These are phyloP conservation scores for Pipistrellus kuhlii DNA, from an alignment of 2,797 vertebrate genomes.

Conservation along the genomic window DNA sequence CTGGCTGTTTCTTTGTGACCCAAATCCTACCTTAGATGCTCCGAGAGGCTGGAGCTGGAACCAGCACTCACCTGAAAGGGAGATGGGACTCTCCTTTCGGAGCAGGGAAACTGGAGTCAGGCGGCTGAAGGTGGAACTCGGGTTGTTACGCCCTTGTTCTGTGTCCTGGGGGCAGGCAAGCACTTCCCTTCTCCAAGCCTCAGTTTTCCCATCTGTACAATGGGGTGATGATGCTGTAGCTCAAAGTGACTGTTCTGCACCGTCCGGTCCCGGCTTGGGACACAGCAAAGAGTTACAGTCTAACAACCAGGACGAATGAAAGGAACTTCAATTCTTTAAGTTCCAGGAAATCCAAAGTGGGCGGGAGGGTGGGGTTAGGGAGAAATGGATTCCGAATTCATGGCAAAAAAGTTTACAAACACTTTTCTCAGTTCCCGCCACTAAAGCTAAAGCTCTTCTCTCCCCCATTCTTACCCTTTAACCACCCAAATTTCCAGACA, in stretches of 20 bases:
- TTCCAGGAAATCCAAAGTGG: background rate
- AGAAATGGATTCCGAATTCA: background rate
- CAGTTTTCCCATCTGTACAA: background rate
- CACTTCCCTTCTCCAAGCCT: background rate
- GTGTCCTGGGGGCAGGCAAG: background rate
- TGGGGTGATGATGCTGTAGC: background rate
- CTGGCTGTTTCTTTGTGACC: background rate
- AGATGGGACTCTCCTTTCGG: accelerated
- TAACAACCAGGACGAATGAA: background rate
- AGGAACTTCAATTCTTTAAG: background rate
- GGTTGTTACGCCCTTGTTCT: background rate
- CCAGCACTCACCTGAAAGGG: background rate
- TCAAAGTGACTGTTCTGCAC: accelerated
- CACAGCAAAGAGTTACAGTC: too few species aligned
- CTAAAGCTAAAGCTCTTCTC: too few species aligned
- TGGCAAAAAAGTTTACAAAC: background rate
- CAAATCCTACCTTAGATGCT: background rate
- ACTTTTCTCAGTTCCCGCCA: background rate
- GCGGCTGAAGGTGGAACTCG: background rate
- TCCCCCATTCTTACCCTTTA: too few species aligned
- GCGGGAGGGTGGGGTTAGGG: background rate
- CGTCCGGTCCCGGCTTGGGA: background rate
- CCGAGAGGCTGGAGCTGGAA: background rate
- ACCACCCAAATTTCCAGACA: background rate
- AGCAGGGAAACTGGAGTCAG: background rate